These are phyloP conservation scores for Sebastes schlegelii DNA, from an alignment of 2,113 vertebrate species.

Conservation along the genomic window DNA sequence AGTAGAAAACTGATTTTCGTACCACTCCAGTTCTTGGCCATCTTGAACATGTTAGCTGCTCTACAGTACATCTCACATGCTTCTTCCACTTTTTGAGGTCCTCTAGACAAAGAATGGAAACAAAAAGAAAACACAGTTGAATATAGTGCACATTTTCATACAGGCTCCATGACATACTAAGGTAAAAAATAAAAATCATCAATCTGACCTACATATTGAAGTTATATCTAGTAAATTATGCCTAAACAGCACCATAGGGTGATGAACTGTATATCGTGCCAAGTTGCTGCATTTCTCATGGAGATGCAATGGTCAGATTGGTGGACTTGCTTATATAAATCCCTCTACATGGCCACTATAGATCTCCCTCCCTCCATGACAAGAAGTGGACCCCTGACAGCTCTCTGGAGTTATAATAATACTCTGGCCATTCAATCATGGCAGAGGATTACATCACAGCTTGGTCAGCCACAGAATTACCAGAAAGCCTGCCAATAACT, in stretches of 20 bases:
- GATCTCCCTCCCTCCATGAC: slow-evolving; percentile 27
- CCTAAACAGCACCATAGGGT: background rate
- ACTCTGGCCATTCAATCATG: slow-evolving; percentile 45
- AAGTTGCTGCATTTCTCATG: background rate
- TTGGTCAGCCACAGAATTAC: slow-evolving; percentile 40
- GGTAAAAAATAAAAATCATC: background rate
- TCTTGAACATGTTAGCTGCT: slow-evolving; percentile 99
- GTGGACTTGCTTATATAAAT: slow-evolving; percentile 22
- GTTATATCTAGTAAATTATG: background rate
- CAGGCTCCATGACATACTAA: background rate
- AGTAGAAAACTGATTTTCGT: slow-evolving; percentile 48
- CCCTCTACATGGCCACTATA: background rate
- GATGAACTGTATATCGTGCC: background rate
- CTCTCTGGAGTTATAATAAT: slow-evolving; percentile 36
- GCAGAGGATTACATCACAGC: slow-evolving; percentile 46
- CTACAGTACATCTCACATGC: slow-evolving; percentile 99
- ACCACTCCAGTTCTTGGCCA: slow-evolving; percentile 99
- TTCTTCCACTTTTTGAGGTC: slow-evolving; percentile 95
- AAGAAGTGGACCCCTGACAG: slow-evolving; percentile 49
- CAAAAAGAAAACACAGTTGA: background rate
- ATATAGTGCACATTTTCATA: background rate
- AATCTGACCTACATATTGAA: background rate
- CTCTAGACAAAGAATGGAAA: slow-evolving; percentile 80
- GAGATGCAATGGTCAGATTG: background rate
- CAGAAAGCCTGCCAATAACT: slow-evolving; percentile 26